Conservation (phyloP, 2,888 invertebrate genomes). For the Anoplius nigerrimus region DNA sequence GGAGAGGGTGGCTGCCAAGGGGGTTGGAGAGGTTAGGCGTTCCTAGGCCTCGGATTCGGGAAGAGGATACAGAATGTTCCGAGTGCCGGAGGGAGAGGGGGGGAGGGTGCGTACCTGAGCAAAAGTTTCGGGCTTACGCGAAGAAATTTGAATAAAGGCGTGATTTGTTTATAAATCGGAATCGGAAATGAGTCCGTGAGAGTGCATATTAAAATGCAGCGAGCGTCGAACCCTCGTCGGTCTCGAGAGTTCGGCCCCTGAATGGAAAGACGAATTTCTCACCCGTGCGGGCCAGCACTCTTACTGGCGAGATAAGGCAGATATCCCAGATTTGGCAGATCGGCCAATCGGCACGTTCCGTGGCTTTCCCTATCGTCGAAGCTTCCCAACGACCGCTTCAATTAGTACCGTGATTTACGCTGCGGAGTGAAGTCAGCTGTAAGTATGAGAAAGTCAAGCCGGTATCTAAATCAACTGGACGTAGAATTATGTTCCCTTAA, state of each 20-base stretch:
- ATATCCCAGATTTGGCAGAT: not conserved
- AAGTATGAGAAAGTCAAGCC: no score
- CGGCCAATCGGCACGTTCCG: not conserved
- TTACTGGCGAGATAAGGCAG: not conserved
- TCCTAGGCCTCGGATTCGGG: no score
- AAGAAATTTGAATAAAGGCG: constrained; percentile 47
- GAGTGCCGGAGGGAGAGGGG: constrained; percentile 27
- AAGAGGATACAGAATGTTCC: constrained; percentile 13
- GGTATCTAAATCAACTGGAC: no score
- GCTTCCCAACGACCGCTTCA: no score
- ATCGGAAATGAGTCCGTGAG: constrained; percentile 40
- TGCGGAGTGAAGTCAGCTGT: no score
- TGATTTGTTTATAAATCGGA: constrained; percentile 56
- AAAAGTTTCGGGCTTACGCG: constrained; percentile 9
- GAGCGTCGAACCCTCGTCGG: not conserved
- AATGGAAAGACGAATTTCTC: not conserved
- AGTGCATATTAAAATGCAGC: constrained; percentile 44
- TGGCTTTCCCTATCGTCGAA: no score
- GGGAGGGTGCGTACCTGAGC: constrained; percentile 10
- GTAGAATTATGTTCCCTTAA: no score
- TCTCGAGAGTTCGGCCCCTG: not conserved
- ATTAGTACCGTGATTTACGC: no score
- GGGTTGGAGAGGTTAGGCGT: constrained; percentile 7
- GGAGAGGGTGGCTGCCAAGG: constrained; percentile 35
- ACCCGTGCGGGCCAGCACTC: not conserved